Base-by-base conservation (phyloP, 2,113 vertebrate genomes). In the Phylloscopus whistleri region DNA sequence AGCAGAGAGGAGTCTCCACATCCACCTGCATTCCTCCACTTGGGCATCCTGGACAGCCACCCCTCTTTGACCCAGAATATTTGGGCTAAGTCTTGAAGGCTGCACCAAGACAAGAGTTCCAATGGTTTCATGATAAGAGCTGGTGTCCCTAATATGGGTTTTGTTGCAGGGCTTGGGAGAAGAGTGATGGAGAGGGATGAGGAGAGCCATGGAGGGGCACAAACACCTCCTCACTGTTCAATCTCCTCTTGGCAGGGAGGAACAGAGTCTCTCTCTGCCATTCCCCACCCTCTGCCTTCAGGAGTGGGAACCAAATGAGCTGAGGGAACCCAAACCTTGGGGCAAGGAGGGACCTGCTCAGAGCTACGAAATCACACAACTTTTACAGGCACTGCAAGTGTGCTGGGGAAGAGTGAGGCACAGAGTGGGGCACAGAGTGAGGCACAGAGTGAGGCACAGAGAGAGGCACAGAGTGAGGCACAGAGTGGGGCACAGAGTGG, bases 211-310 rank as follows among this genome's bases (percentile, higher is more conserved):
- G 5, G 46, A 12, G 8, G 39, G 39, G 13, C 33, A 55, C 72
- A 64, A 46, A 37, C 19, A 31, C 0, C 0, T 6, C 73, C 80
- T 64, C 10, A 0, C 5, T 3, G 6, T 7, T 59, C 41, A 19
- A 63, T 27, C 26, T 16, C 18, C 68, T 68, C 27, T 35, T 21
- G 51, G 41, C 27, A 41, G 3, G 11, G 52, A 58, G 66, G 37
- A 74, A 19, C 30, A 26, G 44, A 37, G 7, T 9, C 43, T 67
- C 8, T 6, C 52, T 35, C 21, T 48, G 52, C 11, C 21, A 20
- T 35, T 77, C 43, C 24, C 28, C 35, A 58, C 15, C 14, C 75
- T 60, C 26, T 30, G 56, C 37, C 74, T 89, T 37, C 53, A 67
- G n/a, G 35, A 43, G 19, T 1, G 18, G 31, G 41, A 85, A 31